phyloP scores from a whole-genome alignment of 2,797 vertebrate genomes.

The Hyperoplus lanceolatus region DNA sequence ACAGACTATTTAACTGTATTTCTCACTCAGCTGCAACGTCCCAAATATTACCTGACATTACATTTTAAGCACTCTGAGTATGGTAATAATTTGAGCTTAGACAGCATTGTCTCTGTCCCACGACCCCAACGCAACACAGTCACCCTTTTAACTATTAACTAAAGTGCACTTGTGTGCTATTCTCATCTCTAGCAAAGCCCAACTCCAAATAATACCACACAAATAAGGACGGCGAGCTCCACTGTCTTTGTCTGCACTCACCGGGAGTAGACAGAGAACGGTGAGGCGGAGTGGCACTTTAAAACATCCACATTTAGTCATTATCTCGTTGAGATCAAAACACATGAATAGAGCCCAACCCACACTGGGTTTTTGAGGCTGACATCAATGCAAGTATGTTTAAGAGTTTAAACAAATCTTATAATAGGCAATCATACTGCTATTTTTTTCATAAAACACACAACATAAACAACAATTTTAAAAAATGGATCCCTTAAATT shows the following conservation, averaged over 20 bases:
- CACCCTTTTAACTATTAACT: slow-evolving; percentile 56
- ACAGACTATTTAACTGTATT: slow-evolving; percentile 24
- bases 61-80: slow-evolving; percentile 29
- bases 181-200: slow-evolving; percentile 34
- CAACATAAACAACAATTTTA: no score
- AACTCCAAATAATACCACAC: slow-evolving; percentile 38
- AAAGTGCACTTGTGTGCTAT: slow-evolving; percentile 53
- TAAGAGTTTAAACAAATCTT: background rate
- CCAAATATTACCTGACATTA: slow-evolving; percentile 48
- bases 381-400: background rate
- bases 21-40: slow-evolving; percentile 41
- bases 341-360: background rate
- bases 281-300: slow-evolving; percentile 24
- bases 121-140: slow-evolving; percentile 27
- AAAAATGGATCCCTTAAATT: background rate
- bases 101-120: slow-evolving; percentile 3
- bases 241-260: slow-evolving; percentile 32
- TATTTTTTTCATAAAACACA: background rate
- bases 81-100: slow-evolving; percentile 50
- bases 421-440: background rate
- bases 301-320: slow-evolving; percentile 30
- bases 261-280: slow-evolving; percentile 22
- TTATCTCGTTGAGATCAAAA: slow-evolving; percentile 13
- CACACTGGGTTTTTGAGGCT: background rate
- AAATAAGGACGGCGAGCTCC: slow-evolving; percentile 53